These are phyloP conservation scores for Thysanoteuthis rhombus DNA, from an alignment of 2,888 invertebrate species.

Conservation along the genomic window DNA sequence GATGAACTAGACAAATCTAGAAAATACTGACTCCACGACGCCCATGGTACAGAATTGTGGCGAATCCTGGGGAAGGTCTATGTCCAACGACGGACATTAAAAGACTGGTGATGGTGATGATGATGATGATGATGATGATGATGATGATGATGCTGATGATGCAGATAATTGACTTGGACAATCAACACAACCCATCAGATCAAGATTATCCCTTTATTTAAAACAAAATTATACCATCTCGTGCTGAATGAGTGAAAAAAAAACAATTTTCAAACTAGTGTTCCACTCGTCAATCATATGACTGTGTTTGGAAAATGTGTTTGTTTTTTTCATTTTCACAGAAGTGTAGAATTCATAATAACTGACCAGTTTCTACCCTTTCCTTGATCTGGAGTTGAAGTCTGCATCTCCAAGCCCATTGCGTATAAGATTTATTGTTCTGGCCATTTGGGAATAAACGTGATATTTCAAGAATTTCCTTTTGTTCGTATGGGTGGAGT, in stretches of 20 bases:
- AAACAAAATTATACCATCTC: neutral
- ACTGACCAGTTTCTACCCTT: neutral
- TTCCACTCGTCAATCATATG: neutral
- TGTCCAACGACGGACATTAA: too few relatives aligned
- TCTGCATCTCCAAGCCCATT: neutral
- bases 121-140: too few relatives aligned
- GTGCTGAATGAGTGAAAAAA: neutral
- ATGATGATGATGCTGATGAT: too few relatives aligned
- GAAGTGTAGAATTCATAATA: neutral
- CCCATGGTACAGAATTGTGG: too few relatives aligned
- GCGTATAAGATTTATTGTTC: neutral
- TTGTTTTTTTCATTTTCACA: neutral
- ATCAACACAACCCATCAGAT: neutral
- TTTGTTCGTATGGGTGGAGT: neutral
- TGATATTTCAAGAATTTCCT: neutral
- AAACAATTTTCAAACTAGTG: neutral
- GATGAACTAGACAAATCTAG: too few relatives aligned
- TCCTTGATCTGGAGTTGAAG: neutral
- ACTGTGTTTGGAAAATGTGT: neutral
- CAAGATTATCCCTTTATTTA: neutral
- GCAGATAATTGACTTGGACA: too few relatives aligned
- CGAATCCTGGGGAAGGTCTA: too few relatives aligned
- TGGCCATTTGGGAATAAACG: neutral
- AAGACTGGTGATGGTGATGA: too few relatives aligned
- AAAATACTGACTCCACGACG: too few relatives aligned